phyloP scores from a whole-genome alignment of 2,113 vertebrate genomes.

The Colistium nudipinnis region DNA sequence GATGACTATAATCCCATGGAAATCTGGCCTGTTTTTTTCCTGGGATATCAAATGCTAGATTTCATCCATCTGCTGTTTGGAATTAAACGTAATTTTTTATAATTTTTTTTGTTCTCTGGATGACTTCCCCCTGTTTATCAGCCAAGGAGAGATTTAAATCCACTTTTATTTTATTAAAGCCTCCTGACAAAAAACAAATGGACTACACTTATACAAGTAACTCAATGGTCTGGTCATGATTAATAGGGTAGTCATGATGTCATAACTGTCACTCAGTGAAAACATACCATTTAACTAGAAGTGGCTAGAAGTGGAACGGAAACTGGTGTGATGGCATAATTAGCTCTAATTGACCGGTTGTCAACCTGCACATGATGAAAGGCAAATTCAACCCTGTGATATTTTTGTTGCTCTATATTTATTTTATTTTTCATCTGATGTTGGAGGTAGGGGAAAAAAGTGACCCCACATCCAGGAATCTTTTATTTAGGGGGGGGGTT shows the following conservation, averaged over 20 bases:
- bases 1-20: conserved; percentile 21
- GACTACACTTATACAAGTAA: not conserved
- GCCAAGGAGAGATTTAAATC: not conserved
- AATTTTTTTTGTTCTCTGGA: no score
- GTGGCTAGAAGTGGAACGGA: conserved; percentile 27
- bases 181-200: no score
- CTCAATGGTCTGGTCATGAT: not conserved
- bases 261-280: conserved; percentile 9
- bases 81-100: no score
- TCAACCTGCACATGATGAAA: conserved; percentile 75
- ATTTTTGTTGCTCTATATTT: conserved; percentile 8
- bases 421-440: conserved; percentile 38
- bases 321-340: conserved; percentile 48
- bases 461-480: conserved; percentile 43
- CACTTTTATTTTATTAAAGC: conserved; percentile 7
- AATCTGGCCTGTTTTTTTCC: conserved; percentile 22
- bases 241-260: not conserved
- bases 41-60: conserved; percentile 32
- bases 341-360: conserved; percentile 71
- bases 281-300: not conserved
- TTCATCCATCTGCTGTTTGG: conserved; percentile 23
- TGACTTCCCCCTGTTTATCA: no score
- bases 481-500: no score
- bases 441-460: conserved; percentile 33
- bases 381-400: conserved; percentile 73